These are phyloP conservation scores for Exaiptasia diaphana DNA, from an alignment of 64 coral and sea anemone genomes.

Conservation along the genomic window DNA sequence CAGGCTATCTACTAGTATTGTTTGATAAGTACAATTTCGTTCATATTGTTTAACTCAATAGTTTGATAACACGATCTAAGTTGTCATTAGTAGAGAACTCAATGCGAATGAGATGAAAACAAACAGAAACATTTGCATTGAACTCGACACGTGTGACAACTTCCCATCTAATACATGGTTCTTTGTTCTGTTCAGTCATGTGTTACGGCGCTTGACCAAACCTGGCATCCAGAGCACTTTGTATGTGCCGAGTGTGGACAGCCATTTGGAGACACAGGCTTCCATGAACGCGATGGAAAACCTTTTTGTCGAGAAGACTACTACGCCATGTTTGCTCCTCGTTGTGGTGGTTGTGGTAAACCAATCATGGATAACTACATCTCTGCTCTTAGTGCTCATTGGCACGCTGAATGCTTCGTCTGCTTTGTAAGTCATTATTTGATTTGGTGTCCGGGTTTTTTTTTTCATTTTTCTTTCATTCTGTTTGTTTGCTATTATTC, in stretches of 20 bases:
- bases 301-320: constrained; percentile 96
- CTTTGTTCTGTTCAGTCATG: constrained; percentile 94
- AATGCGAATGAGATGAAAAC: too few species aligned
- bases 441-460: not conserved
- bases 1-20: too few species aligned
- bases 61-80: too few species aligned
- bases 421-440: constrained; percentile 82
- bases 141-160: too few species aligned
- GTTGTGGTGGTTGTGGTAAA: constrained; percentile 93
- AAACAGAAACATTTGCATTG: too few species aligned
- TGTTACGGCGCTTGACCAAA: constrained; percentile 97
- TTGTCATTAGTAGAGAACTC: too few species aligned
- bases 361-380: constrained; percentile 99
- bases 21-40: too few species aligned
- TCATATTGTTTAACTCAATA: too few species aligned
- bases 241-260: constrained; percentile 81
- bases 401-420: constrained; percentile 96
- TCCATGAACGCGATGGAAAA: constrained; percentile 97
- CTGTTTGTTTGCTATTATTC: too few species aligned
- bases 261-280: constrained; percentile 93
- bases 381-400: constrained; percentile 88
- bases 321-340: constrained; percentile 93
- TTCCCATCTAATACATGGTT: too few species aligned
- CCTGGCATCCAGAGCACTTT: constrained; percentile 99
- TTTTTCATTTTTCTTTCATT: not conserved